Evolutionary conservation across 2,888 invertebrate species (phyloP), one percentile per base, ranked within the genome.

Genomic region (Drosophila ochracea): DNA sequence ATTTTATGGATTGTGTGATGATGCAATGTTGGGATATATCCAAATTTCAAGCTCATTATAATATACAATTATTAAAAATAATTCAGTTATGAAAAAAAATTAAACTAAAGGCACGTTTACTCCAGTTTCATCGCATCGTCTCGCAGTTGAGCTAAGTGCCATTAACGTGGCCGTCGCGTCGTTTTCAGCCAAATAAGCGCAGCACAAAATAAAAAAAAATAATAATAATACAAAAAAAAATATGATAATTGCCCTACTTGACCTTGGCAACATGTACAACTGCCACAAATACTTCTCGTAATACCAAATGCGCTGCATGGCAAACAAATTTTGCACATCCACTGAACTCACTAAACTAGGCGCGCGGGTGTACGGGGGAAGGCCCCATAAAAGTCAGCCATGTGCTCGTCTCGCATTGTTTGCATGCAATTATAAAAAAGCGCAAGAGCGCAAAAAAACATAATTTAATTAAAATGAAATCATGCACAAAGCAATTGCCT

Each of bases 401-500:
- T 70, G 66, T 75, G 80, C 71, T 76, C 80, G 80, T 78, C 78
- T 76, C 76, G 77, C 70, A 80, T 73, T 76, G 77, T 82, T 85
- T 81, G 88, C 90, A 83, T 90, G 89, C 90, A 90, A 87, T 87
- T 88, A 87, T 87, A 85, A 73, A 72, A 73, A 74, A 78, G 64
- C 54, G 72, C 70, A 81, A 83, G 73, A 67, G 63, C 68, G 33
- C 68, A 54, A 70, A 55, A 71, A 84, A 85, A 81, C 86, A 87
- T 90, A 90, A 90, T 87, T 87, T 87, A 87, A 87, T 87, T 87
- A 87, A 87, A 87, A 87, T 88, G 90, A 87, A 87, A 90, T 87
- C 87, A 87, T 87, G 87, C 90, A 85, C 89, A 87, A 78, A 88
- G 90, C 82, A 84, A 84, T 89, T 89, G 84, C 90, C 75, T 89